These are phyloP conservation scores for Dermatemys mawii DNA, from an alignment of 2,113 vertebrate genomes.

Conservation along the genomic window DNA sequence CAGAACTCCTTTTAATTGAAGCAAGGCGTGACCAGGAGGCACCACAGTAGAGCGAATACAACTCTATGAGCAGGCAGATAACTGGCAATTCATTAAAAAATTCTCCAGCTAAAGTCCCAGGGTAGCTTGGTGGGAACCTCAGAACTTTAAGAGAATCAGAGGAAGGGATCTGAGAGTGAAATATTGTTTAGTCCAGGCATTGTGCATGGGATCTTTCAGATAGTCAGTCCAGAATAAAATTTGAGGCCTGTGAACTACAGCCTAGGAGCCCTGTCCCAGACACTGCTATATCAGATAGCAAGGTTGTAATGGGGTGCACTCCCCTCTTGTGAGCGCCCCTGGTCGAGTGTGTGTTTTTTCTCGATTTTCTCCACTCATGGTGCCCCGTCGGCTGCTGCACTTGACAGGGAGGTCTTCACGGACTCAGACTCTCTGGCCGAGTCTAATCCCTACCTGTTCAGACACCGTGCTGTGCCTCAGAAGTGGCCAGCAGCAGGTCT, in stretches of 20 bases:
- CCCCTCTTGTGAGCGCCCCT: too few species aligned
- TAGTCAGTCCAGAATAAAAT: not conserved
- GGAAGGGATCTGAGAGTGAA: not conserved
- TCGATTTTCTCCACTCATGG: too few species aligned
- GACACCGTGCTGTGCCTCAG: too few species aligned
- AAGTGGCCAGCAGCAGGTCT: too few species aligned
- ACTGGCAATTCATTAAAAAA: not conserved
- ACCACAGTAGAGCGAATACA: not conserved
- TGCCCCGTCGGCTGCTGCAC: too few species aligned
- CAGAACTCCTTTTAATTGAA: not conserved
- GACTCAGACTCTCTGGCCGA: too few species aligned
- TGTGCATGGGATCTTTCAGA: not conserved
- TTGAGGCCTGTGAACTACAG: not conserved
- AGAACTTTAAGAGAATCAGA: not conserved
- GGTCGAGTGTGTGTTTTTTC: too few species aligned
- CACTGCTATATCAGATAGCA: not conserved
- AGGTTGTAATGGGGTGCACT: too few species aligned
- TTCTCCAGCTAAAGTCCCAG: not conserved
- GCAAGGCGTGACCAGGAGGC: not conserved
- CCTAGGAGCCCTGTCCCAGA: not conserved
- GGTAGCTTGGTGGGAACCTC: not conserved
- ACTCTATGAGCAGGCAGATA: not conserved
- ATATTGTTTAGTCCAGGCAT: not conserved
- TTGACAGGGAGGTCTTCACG: too few species aligned
- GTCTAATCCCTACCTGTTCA: too few species aligned